Base-by-base conservation (phyloP, 2,888 invertebrate genomes). In the Minunthozetes semirufus region DNA sequence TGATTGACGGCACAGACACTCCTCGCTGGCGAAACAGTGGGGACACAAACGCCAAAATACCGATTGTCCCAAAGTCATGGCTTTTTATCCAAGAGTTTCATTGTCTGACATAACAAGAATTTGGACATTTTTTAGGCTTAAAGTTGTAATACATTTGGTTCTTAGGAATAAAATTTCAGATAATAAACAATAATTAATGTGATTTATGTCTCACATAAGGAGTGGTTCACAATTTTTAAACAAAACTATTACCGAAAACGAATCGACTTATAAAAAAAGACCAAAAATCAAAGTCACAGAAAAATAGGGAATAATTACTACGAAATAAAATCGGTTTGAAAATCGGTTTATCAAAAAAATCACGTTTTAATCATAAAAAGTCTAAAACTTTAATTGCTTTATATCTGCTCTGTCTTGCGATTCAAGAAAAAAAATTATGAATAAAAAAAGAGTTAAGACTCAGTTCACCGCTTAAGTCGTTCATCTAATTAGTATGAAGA, bases 321-420 rank as follows among this genome's bases (percentile, higher is more conserved):
- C 42, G 11, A 42, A 42, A 13, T 42, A 42, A 42, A 42, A 42
- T 42, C 11, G 42, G 22, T 29, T 29, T 59, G 0, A 59, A 59
- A 50, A n/a, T 50, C 50, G 50, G 13, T 56, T 22, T 56, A 27
- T 22, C 19, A 53, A 53, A 22, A 66, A 66, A 66, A 19, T 66
- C 66, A 66, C 66, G 66, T 66, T 66, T 66, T n/a, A 38, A 38
- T 38, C 66, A 66, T 66, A 66, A 66, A 56, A 59, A 53, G 6
- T 59, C 27, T 59, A 59, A 59, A 27, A 19, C 59, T 59, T 59
- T 59, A 19, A 59, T 59, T 59, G 59, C 27, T 59, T n/a, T n/a
- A n/a, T n/a, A n/a, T n/a, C n/a, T n/a, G n/a, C n/a, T n/a, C n/a
- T n/a, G n/a, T n/a, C n/a, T n/a, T n/a, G n/a, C n/a, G n/a, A 29